A percentile compares a stretch with the other conserved stretches of the same genome.
Evolutionary conservation across 2,888 invertebrate species (phyloP).

Genomic region (Cyrtodaria siliqua): DNA sequence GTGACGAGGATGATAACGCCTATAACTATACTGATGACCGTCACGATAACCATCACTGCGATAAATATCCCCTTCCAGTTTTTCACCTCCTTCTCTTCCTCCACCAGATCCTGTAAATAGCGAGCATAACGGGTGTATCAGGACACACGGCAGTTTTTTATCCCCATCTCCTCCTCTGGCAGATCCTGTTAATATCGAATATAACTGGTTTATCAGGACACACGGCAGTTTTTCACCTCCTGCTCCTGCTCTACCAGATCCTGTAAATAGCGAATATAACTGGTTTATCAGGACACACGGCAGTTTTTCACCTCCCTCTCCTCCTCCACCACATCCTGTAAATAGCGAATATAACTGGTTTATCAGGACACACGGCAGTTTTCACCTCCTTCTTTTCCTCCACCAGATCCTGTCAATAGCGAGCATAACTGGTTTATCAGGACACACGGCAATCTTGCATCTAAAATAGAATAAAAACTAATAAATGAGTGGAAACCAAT

Average conservation of each 20-base stretch:
- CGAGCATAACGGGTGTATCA: not conserved
- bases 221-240: no score
- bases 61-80: constrained; percentile 55
- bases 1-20: constrained; percentile 54
- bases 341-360: not conserved
- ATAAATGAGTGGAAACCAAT: no score
- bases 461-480: no score
- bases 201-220: constrained; percentile 21
- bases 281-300: not conserved
- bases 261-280: constrained; percentile 14
- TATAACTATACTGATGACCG: constrained; percentile 40
- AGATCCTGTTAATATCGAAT: constrained; percentile 33
- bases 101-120: constrained; percentile 46
- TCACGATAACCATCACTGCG: constrained; percentile 39
- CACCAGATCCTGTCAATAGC: constrained; percentile 40
- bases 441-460: no score
- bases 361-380: no score
- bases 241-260: constrained; percentile 52
- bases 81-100: constrained; percentile 46
- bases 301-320: constrained; percentile 44
- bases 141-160: no score
- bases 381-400: constrained; percentile 47
- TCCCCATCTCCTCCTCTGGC: constrained; percentile 48
- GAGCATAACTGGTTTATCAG: no score
- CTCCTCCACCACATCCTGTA: constrained; percentile 51